Percentiles rank a stretch among this genome's conserved stretches.
Evolutionary conservation across 2,113 vertebrate genomes (phyloP).

Genomic region (Otus sunia): DNA sequence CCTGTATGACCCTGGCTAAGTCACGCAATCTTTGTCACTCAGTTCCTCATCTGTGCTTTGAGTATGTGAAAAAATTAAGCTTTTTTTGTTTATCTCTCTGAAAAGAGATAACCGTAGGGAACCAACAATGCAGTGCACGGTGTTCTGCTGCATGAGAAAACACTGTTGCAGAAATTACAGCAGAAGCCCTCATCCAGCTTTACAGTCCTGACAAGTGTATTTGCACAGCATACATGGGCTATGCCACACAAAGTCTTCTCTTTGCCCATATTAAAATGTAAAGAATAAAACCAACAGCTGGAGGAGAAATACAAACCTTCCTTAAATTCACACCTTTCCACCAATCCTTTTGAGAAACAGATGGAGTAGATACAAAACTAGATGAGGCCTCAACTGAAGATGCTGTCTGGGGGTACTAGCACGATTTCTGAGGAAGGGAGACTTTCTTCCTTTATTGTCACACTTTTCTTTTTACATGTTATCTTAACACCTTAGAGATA

Average conservation of each 20-base stretch:
- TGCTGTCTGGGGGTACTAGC: neutral
- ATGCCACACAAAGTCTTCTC: neutral
- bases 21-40: neutral
- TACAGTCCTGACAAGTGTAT: neutral
- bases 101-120: neutral
- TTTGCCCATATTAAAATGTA: neutral
- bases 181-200: neutral
- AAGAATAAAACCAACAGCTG: neutral
- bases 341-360: neutral
- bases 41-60: slow-evolving; percentile 29
- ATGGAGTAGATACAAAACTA: neutral
- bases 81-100: neutral
- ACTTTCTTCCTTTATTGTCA: neutral
- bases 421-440: neutral
- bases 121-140: neutral
- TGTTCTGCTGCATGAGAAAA: neutral
- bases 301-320: neutral
- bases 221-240: neutral
- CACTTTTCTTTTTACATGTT: neutral
- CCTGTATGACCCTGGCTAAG: neutral
- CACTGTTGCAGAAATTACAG: neutral
- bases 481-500: neutral
- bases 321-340: neutral
- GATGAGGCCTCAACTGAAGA: neutral
- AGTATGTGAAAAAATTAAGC: neutral